Percentiles rank a stretch among this genome's conserved stretches.
These are phyloP conservation scores for Toxotes chatareus DNA, from an alignment of 2,113 vertebrate genomes.

Conservation along the genomic window DNA sequence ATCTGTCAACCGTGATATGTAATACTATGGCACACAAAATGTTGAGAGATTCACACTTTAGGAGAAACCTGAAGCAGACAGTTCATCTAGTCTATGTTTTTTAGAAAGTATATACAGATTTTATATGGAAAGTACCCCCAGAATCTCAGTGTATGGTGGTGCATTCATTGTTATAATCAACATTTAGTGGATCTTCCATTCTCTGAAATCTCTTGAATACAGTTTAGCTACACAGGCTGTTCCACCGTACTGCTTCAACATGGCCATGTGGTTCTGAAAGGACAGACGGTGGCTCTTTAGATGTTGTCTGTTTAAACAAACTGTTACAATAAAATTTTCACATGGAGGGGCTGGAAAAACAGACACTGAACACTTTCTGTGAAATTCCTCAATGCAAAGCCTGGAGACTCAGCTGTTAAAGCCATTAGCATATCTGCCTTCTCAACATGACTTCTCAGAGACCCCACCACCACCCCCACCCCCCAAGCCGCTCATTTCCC, in stretches of 20 bases:
- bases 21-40: background rate
- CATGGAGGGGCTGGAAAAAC: constrained; percentile 47
- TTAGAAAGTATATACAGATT: background rate
- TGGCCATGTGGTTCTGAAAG: background rate
- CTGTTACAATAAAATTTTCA: constrained; percentile 14
- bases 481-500: constrained; percentile 17
- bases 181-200: background rate
- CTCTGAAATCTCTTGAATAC: background rate
- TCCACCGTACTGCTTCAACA: background rate
- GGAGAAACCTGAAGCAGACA: background rate
- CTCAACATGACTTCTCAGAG: constrained; percentile 67
- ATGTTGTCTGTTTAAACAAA: constrained; percentile 33
- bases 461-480: background rate
- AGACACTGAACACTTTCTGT: constrained; percentile 62
- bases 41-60: background rate
- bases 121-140: background rate
- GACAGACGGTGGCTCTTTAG: background rate
- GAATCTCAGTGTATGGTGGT: background rate
- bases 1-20: background rate
- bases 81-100: background rate
- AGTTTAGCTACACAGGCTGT: background rate
- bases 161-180: background rate
- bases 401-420: constrained; percentile 78
- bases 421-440: constrained; percentile 71
- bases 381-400: constrained; percentile 76